A percentile compares a stretch with the other conserved stretches of the same genome.
phyloP scores from a whole-genome alignment of 2,113 vertebrate species.

The Dicrurus megarhynchus region DNA sequence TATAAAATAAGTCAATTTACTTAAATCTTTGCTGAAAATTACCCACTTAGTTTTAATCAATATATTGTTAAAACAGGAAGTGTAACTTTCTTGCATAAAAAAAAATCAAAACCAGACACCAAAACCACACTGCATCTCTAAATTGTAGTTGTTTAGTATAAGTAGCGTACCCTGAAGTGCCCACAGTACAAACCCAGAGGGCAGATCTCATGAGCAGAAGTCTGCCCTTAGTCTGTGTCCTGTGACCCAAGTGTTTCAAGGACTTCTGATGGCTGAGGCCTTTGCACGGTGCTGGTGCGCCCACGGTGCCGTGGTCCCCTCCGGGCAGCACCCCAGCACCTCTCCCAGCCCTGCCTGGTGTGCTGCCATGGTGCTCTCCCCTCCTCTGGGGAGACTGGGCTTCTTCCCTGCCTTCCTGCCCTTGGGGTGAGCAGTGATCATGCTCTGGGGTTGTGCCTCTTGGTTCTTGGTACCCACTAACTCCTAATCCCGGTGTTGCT shows the following conservation, averaged over 20 bases:
- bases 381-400: background rate
- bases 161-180: background rate
- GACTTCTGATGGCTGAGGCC: background rate
- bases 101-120: background rate
- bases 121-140: background rate
- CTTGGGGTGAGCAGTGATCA: background rate
- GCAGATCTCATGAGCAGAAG: background rate
- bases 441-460: background rate
- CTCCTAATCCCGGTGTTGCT: background rate
- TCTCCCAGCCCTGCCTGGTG: background rate
- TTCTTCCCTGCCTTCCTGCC: background rate
- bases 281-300: rapidly evolving
- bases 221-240: background rate
- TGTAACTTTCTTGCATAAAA: background rate
- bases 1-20: background rate
- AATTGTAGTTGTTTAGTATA: background rate
- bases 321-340: background rate
- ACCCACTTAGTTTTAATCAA: background rate
- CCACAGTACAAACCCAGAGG: background rate
- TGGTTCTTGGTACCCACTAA: background rate
- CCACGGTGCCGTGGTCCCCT: rapidly evolving
- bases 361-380: rapidly evolving
- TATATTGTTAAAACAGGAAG: background rate
- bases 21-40: background rate
- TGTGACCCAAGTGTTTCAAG: background rate